Conservation (phyloP, 2,797 vertebrate species). For the Platalea minor region DNA sequence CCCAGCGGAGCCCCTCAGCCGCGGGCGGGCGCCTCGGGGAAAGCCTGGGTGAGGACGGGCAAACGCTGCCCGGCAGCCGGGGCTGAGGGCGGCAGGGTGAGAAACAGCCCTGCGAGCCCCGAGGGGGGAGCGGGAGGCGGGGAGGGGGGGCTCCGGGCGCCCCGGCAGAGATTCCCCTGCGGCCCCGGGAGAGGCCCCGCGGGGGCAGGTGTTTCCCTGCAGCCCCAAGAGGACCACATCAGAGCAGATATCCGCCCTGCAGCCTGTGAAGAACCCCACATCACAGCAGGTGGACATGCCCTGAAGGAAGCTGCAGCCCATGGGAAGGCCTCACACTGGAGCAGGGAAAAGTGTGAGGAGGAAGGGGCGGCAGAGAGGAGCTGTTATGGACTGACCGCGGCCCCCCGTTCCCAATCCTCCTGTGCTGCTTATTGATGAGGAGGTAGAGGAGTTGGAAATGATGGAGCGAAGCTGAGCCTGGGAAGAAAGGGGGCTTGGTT, state of each 20-base stretch:
- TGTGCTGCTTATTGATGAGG: rapidly evolving
- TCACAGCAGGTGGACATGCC: not conserved
- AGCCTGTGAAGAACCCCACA: not conserved
- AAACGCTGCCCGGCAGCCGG: too few species aligned
- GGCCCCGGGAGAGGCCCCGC: too few species aligned
- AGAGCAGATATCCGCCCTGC: not conserved
- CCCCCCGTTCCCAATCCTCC: too few species aligned
- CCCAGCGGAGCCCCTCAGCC: too few species aligned
- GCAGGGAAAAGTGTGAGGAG: not conserved
- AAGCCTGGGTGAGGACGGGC: too few species aligned
- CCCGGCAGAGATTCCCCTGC: too few species aligned
- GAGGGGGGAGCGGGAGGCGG: too few species aligned
- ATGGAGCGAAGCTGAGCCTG: not conserved
- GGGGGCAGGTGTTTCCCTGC: not conserved
- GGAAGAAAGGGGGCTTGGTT: not conserved
- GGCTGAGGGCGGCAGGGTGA: too few species aligned
- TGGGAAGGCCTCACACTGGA: not conserved
- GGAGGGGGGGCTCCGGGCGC: too few species aligned
- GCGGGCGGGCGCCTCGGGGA: too few species aligned
- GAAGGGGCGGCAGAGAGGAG: not conserved
- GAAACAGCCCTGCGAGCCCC: too few species aligned
- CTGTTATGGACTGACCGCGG: not conserved
- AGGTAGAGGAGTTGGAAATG: not conserved
- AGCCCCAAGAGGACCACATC: not conserved
- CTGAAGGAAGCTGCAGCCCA: not conserved